Base-by-base conservation (phyloP, 2,113 vertebrate species). In the Indri indri region DNA sequence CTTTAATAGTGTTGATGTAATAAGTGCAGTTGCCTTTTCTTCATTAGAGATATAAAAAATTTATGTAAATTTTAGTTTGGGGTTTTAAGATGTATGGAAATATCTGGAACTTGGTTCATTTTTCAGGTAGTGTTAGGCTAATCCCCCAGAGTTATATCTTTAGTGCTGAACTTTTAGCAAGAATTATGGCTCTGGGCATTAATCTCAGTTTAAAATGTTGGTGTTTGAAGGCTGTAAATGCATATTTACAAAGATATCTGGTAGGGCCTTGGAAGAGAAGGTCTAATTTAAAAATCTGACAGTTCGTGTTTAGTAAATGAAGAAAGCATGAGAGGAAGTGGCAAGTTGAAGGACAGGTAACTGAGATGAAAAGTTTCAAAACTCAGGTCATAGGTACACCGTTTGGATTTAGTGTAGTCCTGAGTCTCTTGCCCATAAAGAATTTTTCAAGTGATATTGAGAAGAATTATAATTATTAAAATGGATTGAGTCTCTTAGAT, bases 11-110 rank as follows among this genome's bases (percentile, higher is more conserved):
- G 52, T 94, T 90, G 63, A 42, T 89, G 23, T 93, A 95, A 40
- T 68, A 91, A 91, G 52, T 96, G 47, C 91, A 90, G 92, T 98
- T 8, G 34, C 70, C 57, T 97, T 98, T 98, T 97, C 85, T 89
- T 96, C 83, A 90, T 63, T 95, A 93, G 85, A 97, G 73, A 88
- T 66, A 95, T 94, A 73, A 68, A 85, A 96, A 94, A 70, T 42
- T 22, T 71, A 84, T 47, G 73, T 77, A 61, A 92, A 92, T 97
- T 97, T 13, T 32, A 79, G 81, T 97, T 96, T 88, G 47, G 71
- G 68, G 50, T 82, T 97, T 95, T 82, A 92, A 97, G 87, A 81
- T 93, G 71, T 92, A 88, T 57, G 73, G 93, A 40, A 84, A 34
- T 93, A 96, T 81, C 47, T 95, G 40, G 47, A 93, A 98, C 40